A percentile compares a stretch with the other conserved stretches of the same genome.
Evolutionary conservation across 2,888 invertebrate species (phyloP).

Genomic region (Odontothrips loti): DNA sequence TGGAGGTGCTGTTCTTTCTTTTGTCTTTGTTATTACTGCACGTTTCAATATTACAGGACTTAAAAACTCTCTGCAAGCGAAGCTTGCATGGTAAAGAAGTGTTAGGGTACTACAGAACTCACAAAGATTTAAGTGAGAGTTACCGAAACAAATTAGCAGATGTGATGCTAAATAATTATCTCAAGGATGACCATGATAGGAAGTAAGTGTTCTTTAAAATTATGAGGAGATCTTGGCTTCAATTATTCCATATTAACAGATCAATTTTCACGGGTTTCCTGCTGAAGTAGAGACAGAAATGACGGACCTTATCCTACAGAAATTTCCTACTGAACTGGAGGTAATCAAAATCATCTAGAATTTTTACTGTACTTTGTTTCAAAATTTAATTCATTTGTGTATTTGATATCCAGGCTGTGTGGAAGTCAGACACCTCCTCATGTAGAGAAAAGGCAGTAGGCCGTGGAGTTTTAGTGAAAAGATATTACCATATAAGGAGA

Average conservation of each 20-base stretch:
- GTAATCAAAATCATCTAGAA: background rate
- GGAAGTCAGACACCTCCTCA: no score
- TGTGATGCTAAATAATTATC: background rate
- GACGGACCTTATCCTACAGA: background rate
- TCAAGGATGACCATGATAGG: background rate
- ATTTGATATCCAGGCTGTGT: no score
- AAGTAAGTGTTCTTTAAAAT: background rate
- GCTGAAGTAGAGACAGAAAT: background rate
- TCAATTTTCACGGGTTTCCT: slow-evolving; percentile 1
- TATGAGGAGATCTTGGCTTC: background rate
- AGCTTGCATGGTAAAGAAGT: background rate
- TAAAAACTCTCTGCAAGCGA: background rate
- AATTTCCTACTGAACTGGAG: background rate
- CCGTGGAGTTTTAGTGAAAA: no score
- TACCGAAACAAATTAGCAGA: background rate
- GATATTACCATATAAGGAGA: no score
- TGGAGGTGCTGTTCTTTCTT: no score
- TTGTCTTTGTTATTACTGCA: background rate
- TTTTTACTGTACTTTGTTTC: background rate
- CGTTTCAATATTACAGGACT: background rate
- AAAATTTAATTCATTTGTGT: no score
- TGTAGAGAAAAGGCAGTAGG: no score
- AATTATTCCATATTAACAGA: background rate
- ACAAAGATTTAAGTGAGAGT: slow-evolving; percentile 3
- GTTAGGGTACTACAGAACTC: background rate